Evolutionary conservation across 2,888 invertebrate genomes (phyloP), one percentile per base, ranked within the genome.

Genomic region (Cerastis leucographa): DNA sequence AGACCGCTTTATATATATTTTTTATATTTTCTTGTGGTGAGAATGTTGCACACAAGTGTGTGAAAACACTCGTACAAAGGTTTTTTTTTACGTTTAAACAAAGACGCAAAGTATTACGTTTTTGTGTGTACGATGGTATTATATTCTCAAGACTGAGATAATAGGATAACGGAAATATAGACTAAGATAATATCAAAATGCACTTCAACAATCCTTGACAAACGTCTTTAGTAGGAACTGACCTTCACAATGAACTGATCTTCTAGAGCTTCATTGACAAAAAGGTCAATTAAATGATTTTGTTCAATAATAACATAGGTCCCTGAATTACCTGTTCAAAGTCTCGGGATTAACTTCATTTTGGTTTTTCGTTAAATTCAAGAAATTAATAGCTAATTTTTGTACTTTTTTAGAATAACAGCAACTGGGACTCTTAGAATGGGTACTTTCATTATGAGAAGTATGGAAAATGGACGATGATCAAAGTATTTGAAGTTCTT

Each of bases 101-200:
- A 79, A 79, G 14, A 49, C 42, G 4, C 25, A 65, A 35, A 65
- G 46, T 25, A 71, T 22, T 65, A 49, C 9, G 22, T 78, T 3
- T 66, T 35, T 66, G 22, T 80, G 49, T 72, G 14, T 59, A n/a
- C 29, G 17, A 14, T 65, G 35, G 42, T 66, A 40, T 80, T 51
- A 61, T 66, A 44, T 80, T 59, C 11, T 72, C 59, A 69, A 74
- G 46, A 61, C 56, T 62, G 49, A 79, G 68, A 70, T 76, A 79
- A 79, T 78, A 79, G 79, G 71, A 78, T 85, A 84, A 79, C 66
- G 71, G 61, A 83, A 79, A 78, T 75, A 68, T 61, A 56, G 22
- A 62, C 71, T 49, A 61, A 82, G 83, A 86, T 82, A 59, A 76
- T 84, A 84, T 81, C 69, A 84, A 71, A 75, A 86, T 84, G 85